Conservation (phyloP, 2,888 invertebrate species). For the Cryptocephalus primarius region DNA sequence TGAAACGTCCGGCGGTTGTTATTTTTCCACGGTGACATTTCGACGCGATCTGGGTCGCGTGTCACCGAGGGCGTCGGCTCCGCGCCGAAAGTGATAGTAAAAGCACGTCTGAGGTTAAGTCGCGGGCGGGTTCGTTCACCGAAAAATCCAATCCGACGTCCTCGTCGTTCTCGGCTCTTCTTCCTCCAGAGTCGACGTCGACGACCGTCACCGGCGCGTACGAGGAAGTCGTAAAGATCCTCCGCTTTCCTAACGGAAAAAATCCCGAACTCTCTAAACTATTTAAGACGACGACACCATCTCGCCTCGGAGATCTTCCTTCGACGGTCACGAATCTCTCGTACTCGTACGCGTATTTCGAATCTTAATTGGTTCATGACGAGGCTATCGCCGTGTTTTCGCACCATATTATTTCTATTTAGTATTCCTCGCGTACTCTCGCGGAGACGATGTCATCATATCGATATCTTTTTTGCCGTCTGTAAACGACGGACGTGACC, state of each 20-base stretch:
- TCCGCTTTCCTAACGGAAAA: not conserved
- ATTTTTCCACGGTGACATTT: too few relatives aligned
- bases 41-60: too few relatives aligned
- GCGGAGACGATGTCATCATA: constrained; percentile 1
- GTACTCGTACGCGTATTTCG: constrained; percentile 10
- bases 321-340: constrained; percentile 10
- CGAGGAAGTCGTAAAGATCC: not conserved
- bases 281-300: constrained; percentile 8
- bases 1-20: too few relatives aligned
- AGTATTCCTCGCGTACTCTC: constrained; percentile 9
- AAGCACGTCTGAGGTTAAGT: too few relatives aligned
- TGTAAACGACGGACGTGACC: too few relatives aligned
- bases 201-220: too few relatives aligned
- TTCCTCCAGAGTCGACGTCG: too few relatives aligned
- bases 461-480: constrained; percentile 2
- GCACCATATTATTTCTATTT: constrained; percentile 11
- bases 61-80: too few relatives aligned
- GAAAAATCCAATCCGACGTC: not conserved
- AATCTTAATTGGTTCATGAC: constrained; percentile 13
- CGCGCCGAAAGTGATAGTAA: too few relatives aligned
- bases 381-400: constrained; percentile 11
- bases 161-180: too few relatives aligned
- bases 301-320: constrained; percentile 8
- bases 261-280: constrained; percentile 2
- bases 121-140: not conserved